phyloP scores from a whole-genome alignment of 2,888 invertebrate genomes.

The Drosophila anomalata region DNA sequence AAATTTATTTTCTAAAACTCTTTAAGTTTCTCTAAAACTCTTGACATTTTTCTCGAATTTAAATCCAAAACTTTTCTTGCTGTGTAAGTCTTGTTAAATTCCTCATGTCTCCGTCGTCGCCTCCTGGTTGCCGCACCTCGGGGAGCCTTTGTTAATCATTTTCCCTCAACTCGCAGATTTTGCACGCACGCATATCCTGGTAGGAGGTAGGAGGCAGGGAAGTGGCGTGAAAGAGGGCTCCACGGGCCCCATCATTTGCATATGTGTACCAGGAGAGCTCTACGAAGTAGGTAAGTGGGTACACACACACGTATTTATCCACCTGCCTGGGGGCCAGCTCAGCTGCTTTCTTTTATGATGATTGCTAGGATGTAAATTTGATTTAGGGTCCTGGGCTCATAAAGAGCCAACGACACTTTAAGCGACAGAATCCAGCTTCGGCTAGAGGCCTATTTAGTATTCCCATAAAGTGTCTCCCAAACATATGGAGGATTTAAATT shows the following conservation, averaged over 20 bases:
- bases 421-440: conserved; percentile 13
- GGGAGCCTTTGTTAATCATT: conserved; percentile 69
- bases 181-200: conserved; percentile 67
- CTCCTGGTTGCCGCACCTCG: conserved; percentile 44
- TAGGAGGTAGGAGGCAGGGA: background rate
- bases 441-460: conserved; percentile 11
- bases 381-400: conserved; percentile 26
- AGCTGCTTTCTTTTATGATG: conserved; percentile 45
- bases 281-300: conserved; percentile 13
- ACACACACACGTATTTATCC: background rate
- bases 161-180: conserved; percentile 68
- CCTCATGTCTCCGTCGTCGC: conserved; percentile 7
- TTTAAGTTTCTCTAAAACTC: background rate
- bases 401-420: conserved; percentile 27
- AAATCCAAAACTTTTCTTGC: background rate
- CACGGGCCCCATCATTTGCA: conserved; percentile 37
- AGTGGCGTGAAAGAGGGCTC: conserved; percentile 9
- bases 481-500: background rate
- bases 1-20: background rate
- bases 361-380: conserved; percentile 49
- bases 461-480: background rate
- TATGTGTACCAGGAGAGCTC: conserved; percentile 23
- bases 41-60: background rate
- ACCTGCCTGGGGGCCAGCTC: conserved; percentile 36
- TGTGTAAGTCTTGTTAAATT: conserved; percentile 19